A percentile compares a stretch with the other conserved stretches of the same genome.
phyloP scores from a whole-genome alignment of 1,140 invertebrate genomes.

The Drosophila sproati region DNA sequence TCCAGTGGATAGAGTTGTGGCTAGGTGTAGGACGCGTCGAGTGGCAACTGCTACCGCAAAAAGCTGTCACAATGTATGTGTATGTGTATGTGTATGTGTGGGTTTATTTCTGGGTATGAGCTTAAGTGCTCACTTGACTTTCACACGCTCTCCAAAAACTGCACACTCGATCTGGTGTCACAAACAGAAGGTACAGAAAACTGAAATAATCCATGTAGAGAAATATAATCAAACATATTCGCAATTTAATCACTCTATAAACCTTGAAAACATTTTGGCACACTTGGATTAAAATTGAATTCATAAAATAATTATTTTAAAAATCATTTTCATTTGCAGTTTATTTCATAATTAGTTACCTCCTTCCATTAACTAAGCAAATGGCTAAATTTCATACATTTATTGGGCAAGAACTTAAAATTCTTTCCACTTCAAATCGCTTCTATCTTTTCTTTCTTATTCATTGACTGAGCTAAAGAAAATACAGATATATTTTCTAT shows the following conservation, averaged over 20 bases:
- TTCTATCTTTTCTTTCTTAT: background rate
- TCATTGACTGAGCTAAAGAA: too few species aligned
- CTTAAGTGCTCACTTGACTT: slow-evolving; percentile 74
- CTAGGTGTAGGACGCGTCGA: slow-evolving; percentile 62
- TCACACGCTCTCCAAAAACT: slow-evolving; percentile 67
- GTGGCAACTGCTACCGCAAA: slow-evolving; percentile 71
- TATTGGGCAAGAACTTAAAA: background rate
- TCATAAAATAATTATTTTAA: too few species aligned
- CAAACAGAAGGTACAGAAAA: slow-evolving; percentile 52
- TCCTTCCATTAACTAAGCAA: background rate
- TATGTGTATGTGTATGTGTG: slow-evolving; percentile 43
- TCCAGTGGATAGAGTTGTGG: slow-evolving; percentile 1
- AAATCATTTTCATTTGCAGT: too few species aligned
- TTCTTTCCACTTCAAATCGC: background rate
- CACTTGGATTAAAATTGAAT: too few species aligned
- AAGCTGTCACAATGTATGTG: slow-evolving; percentile 57
- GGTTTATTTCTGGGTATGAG: slow-evolving; percentile 38
- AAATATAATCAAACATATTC: background rate
- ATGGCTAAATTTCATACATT: background rate
- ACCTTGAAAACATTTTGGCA: background rate
- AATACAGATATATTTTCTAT: too few species aligned
- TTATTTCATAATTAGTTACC: background rate
- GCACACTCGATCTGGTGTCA: slow-evolving; percentile 72
- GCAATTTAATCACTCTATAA: background rate
- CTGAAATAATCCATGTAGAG: slow-evolving; percentile 19